Base-by-base conservation (phyloP, 2,888 invertebrate species). In the Meiosimyza platycephala region DNA sequence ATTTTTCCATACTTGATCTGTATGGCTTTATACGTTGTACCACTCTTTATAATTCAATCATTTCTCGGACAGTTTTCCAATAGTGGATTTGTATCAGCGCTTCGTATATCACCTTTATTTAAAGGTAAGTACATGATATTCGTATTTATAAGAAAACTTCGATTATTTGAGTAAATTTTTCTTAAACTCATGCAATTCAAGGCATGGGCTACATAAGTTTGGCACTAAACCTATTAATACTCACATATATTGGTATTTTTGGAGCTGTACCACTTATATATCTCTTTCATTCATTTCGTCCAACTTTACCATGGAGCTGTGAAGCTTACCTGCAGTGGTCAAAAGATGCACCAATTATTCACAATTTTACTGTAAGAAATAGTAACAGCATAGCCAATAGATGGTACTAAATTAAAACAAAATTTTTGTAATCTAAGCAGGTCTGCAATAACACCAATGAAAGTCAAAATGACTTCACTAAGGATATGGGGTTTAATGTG, bases 151-250 rank as follows among this genome's bases (percentile, higher is more conserved):
- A 2, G 16, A 6, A 22, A 3, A 9, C 11, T 50, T 50, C 7
- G 7, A 15, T 28, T 22, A 15, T 12, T 28, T 11, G 9, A 50
- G 22, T 28, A 15, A 18, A 15, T 60, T 16, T 16, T 28, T 15
- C 47, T 47, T 47, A 15, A 40, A 18, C 47, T 13, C 15, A 1
- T 67, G 47, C 15, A n/a, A 4, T 59, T 59, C 1, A 84, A 96
- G 96, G 96, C 71, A 94, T 95, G 54, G 96, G 96, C 2, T 95
- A 94, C 82, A 94, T 95, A 0, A 92, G 93, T 7, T 89, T 94
- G 3, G 88, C 93, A 48, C 89, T 95, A 78, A 96, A 95, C 76
- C 88, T 94, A 74, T 92, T 95, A 86, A 91, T 93, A 68, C 91
- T 93, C 71, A 90, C 90, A 74, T 96, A 95, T 87, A 96, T 95